phyloP scores from a whole-genome alignment of 2,888 invertebrate species.

The Leistus spinibarbis region DNA sequence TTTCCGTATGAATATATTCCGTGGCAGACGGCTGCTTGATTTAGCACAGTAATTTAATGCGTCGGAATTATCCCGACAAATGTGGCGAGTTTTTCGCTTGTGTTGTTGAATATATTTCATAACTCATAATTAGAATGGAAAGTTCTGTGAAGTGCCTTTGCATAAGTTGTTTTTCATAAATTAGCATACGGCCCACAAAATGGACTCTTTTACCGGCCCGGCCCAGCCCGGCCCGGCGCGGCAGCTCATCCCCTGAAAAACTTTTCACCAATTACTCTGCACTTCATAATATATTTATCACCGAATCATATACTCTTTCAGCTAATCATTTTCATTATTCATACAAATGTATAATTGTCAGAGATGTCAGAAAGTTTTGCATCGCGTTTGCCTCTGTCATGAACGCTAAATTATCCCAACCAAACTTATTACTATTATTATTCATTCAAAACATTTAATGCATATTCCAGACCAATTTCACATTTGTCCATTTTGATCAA shows the following conservation, averaged over 20 bases:
- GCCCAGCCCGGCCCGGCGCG: not conserved
- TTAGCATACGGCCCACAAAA: slow-evolving; percentile 23
- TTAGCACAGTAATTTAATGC: slow-evolving; percentile 35
- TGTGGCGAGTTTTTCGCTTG: slow-evolving; percentile 27
- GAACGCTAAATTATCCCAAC: too few species aligned
- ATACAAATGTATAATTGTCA: too few species aligned
- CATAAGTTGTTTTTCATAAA: slow-evolving; percentile 33
- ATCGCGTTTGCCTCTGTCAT: too few species aligned
- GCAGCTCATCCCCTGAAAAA: too few species aligned
- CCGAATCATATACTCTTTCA: not conserved
- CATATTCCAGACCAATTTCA: too few species aligned
- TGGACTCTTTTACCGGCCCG: not conserved
- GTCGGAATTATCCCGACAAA: slow-evolving; percentile 30
- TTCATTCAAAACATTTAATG: too few species aligned
- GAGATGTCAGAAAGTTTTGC: too few species aligned
- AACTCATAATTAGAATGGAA: slow-evolving; percentile 35
- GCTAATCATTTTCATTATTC: too few species aligned
- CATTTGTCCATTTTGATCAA: too few species aligned
- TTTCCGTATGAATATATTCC: not conserved
- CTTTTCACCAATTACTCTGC: not conserved
- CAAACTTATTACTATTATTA: too few species aligned
- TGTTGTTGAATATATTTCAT: slow-evolving; percentile 36
- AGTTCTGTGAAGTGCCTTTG: slow-evolving; percentile 29
- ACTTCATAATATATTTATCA: not conserved
- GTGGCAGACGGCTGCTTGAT: slow-evolving; percentile 7